Conservation (phyloP, 2,113 vertebrate genomes). For the Piaya cayana region DNA sequence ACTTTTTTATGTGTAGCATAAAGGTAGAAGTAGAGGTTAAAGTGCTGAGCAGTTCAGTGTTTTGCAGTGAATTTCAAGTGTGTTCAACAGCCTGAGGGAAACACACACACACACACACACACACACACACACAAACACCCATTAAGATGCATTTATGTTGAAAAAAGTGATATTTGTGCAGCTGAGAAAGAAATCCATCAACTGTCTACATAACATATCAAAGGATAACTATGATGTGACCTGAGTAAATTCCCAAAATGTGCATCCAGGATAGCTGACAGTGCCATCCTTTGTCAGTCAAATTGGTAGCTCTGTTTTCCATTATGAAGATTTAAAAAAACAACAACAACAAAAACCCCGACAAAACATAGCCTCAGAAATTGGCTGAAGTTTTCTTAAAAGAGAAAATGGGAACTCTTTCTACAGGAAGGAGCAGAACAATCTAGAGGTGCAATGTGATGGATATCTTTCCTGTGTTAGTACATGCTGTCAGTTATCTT, state of each 20-base stretch:
- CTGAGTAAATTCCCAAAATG: constrained; percentile 1
- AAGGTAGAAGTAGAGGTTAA: not conserved
- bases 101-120: not conserved
- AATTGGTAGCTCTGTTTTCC: not conserved
- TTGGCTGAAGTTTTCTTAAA: not conserved
- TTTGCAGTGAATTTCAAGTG: constrained; percentile 15
- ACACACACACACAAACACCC: not conserved
- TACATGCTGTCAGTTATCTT: not conserved
- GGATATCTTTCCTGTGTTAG: not conserved
- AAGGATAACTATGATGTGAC: constrained; percentile 27
- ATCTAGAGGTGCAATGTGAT: not conserved
- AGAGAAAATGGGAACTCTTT: not conserved
- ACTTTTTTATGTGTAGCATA: not conserved
- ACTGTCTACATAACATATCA: not conserved
- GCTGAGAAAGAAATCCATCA: constrained; percentile 32
- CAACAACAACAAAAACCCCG: not conserved
- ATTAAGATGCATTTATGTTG: constrained; percentile 51
- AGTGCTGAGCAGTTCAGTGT: not conserved
- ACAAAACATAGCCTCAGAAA: not conserved
- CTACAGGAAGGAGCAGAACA: not conserved
- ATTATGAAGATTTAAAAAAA: not conserved
- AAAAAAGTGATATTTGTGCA: constrained; percentile 2
- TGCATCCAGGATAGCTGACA: not conserved
- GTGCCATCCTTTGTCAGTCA: not conserved
- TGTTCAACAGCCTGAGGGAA: constrained; percentile 3